A percentile compares a stretch with the other conserved stretches of the same genome.
Conservation (phyloP, 2,888 invertebrate species). For the Caprella mutica region DNA sequence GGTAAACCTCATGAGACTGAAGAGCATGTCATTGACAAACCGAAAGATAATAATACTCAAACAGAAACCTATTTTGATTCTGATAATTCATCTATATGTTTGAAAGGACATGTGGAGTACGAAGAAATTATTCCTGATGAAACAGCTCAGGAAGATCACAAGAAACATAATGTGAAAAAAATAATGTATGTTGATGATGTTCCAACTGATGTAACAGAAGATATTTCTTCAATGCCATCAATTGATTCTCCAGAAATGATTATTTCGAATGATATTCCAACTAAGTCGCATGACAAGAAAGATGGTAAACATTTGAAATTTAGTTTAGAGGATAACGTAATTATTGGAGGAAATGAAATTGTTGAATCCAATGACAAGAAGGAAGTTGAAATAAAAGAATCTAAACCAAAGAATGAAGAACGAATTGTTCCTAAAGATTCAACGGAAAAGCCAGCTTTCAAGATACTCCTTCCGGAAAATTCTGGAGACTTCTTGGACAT, state of each 20-base stretch:
- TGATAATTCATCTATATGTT: too few relatives aligned
- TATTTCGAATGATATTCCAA: too few relatives aligned
- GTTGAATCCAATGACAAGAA: too few relatives aligned
- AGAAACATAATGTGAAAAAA: background rate
- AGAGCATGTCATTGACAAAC: too few relatives aligned
- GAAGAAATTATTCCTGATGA: background rate
- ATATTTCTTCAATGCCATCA: background rate
- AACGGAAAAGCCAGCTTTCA: background rate
- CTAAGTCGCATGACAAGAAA: background rate
- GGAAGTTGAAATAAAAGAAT: too few relatives aligned
- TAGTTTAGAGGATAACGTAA: too few relatives aligned
- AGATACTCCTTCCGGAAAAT: too few relatives aligned
- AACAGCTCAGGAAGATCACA: background rate
- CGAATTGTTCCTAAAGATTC: too few relatives aligned
- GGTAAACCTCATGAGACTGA: slow-evolving; percentile 16
- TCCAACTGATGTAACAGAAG: background rate
- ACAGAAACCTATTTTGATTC: too few relatives aligned
- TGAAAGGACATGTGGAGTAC: background rate
- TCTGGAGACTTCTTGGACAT: slow-evolving; percentile 29
- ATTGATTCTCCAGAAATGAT: background rate
- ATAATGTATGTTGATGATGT: background rate
- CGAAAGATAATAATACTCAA: too few relatives aligned
- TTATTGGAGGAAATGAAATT: too few relatives aligned
- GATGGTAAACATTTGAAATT: background rate
- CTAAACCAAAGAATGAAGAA: too few relatives aligned